Percentiles rank a stretch among this genome's conserved stretches.
phyloP scores from a whole-genome alignment of 2,113 vertebrate species.

The Pionites leucogaster region DNA sequence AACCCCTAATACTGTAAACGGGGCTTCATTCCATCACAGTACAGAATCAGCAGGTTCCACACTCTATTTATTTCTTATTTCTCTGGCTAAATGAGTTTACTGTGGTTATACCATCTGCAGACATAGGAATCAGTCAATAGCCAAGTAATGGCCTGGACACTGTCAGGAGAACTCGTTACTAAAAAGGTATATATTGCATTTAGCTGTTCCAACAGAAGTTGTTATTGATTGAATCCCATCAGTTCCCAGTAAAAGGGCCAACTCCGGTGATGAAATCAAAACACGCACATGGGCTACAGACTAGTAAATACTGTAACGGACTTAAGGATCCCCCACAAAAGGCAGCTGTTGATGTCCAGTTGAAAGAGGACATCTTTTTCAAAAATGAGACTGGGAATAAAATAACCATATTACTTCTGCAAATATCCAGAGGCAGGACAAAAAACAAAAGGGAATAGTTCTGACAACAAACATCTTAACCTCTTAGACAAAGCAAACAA shows the following conservation, averaged over 20 bases:
- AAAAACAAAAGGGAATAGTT: constrained; percentile 2
- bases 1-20: background rate
- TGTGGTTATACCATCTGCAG: constrained; percentile 52
- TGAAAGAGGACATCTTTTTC: background rate
- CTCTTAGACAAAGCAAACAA: background rate
- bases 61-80: constrained; percentile 24
- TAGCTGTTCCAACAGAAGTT: constrained; percentile 61
- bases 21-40: background rate
- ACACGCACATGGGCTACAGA: background rate
- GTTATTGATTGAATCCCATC: constrained; percentile 30
- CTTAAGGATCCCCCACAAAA: background rate
- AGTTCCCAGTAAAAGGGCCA: constrained; percentile 54
- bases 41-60: background rate
- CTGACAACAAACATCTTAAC: background rate
- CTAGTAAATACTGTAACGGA: background rate
- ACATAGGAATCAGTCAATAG: constrained; percentile 47
- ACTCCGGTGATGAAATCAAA: background rate
- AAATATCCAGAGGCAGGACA: background rate
- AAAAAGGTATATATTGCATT: constrained; percentile 53
- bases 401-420: background rate
- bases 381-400: background rate
- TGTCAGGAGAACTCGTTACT: constrained; percentile 63
- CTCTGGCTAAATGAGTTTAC: constrained; percentile 30
- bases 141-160: constrained; percentile 38
- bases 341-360: background rate